phyloP scores from a whole-genome alignment of 2,888 invertebrate genomes.

The Agonopterix arenella region DNA sequence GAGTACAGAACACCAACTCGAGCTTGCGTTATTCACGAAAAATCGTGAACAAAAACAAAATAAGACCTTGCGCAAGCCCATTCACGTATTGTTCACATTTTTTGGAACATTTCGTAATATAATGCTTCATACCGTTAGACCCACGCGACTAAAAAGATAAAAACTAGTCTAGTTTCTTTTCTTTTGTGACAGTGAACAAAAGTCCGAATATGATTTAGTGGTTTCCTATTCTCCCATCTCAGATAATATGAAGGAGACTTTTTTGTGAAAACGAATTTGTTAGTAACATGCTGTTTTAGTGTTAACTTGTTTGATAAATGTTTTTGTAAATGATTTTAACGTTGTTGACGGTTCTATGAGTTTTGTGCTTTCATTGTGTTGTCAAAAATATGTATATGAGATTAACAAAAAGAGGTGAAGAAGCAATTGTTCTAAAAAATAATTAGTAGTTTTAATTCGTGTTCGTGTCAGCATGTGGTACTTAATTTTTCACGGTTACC shows the following conservation, averaged over 20 bases:
- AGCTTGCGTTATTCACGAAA: conserved; percentile 48
- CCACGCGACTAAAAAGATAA: conserved; percentile 49
- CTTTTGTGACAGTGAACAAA: conserved; percentile 58
- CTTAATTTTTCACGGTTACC: conserved; percentile 5
- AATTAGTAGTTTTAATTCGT: conserved; percentile 7
- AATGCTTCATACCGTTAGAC: conserved; percentile 54
- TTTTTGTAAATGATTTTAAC: conserved; percentile 4
- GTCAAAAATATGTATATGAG: conserved; percentile 6
- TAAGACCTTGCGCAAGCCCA: conserved; percentile 61
- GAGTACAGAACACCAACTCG: conserved; percentile 38
- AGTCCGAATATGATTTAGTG: conserved; percentile 62
- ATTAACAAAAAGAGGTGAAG: conserved; percentile 6
- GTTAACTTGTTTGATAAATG: conserved; percentile 2
- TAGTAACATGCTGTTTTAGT: conserved; percentile 9
- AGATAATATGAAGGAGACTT: conserved; percentile 6
- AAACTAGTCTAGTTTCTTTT: conserved; percentile 56
- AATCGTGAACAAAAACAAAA: conserved; percentile 60
- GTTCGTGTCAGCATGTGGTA: conserved; percentile 4
- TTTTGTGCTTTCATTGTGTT: conserved; percentile 5
- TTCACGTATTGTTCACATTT: conserved; percentile 59
- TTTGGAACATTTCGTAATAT: conserved; percentile 49
- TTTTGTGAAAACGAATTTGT: conserved; percentile 10
- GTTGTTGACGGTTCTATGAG: conserved; percentile 3
- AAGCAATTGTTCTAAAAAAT: conserved; percentile 6
- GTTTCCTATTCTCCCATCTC: conserved; percentile 34